phyloP scores from a whole-genome alignment of 2,113 vertebrate genomes.

The Leucoraja erinaceus region DNA sequence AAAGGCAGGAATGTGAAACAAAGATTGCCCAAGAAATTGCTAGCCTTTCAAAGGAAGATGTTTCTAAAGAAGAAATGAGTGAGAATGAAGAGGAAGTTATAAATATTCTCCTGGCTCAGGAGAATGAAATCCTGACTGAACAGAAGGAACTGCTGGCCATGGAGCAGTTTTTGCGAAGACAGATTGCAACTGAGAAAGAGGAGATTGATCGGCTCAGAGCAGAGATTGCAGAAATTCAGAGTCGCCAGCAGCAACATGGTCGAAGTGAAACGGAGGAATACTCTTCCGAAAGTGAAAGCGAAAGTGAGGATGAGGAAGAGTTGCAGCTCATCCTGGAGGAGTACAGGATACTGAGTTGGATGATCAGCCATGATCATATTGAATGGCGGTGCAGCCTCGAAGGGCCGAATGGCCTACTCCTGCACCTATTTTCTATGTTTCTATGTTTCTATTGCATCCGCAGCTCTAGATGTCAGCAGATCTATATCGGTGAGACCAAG shows the following conservation, averaged over 20 bases:
- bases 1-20: conserved; percentile 95
- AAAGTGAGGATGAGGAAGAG: conserved; percentile 96
- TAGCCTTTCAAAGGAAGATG: conserved; percentile 95
- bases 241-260: conserved; percentile 81
- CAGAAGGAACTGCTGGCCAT: conserved; percentile 92
- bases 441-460: too few species aligned
- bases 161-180: conserved; percentile 88
- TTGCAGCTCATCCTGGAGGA: conserved; percentile 94
- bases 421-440: too few species aligned
- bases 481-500: too few species aligned
- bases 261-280: conserved; percentile 96
- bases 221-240: conserved; percentile 94
- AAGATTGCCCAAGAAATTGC: conserved; percentile 98
- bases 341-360: too few species aligned
- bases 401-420: too few species aligned
- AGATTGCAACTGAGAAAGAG: conserved; percentile 91
- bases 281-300: conserved; percentile 91
- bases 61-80: conserved; percentile 97
- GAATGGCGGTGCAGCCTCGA: too few species aligned
- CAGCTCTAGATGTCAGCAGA: too few species aligned
- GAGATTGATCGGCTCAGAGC: conserved; percentile 92
- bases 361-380: too few species aligned
- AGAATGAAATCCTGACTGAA: conserved; percentile 94
- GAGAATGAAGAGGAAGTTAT: conserved; percentile 96
- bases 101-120: conserved; percentile 92